phyloP scores from a whole-genome alignment of 2,888 invertebrate species.

The Hypolimnas misippus region DNA sequence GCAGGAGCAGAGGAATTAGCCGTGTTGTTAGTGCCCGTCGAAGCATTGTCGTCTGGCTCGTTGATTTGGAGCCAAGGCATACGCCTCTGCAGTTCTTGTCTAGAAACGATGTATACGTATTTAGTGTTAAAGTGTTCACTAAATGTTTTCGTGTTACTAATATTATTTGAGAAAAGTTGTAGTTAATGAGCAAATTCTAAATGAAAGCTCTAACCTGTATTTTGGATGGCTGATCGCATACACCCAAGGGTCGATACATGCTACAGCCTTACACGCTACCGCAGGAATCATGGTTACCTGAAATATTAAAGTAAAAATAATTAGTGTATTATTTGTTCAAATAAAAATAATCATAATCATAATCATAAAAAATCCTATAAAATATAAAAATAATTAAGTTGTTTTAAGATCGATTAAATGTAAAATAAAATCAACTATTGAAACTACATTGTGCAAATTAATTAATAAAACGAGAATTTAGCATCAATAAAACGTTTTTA shows the following conservation, averaged over 20 bases:
- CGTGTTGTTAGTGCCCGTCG: conserved; percentile 81
- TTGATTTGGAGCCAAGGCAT: conserved; percentile 91
- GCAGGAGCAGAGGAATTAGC: conserved; percentile 67
- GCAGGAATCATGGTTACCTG: conserved; percentile 94
- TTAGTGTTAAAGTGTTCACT: not conserved
- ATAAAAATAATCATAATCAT: no score
- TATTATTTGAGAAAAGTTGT: not conserved
- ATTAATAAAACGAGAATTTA: no score
- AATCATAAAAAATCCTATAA: no score
- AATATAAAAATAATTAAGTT: no score
- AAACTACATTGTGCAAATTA: no score
- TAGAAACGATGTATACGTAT: conserved; percentile 51
- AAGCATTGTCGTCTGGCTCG: conserved; percentile 85
- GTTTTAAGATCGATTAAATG: no score
- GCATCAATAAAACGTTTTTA: not conserved
- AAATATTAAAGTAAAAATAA: conserved; percentile 19
- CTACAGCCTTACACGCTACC: conserved; percentile 93
- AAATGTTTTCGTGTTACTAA: not conserved
- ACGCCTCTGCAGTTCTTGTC: conserved; percentile 90
- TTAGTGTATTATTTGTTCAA: not conserved
- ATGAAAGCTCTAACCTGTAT: conserved; percentile 87
- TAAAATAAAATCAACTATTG: no score
- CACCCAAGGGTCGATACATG: conserved; percentile 95
- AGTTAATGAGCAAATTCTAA: conserved; percentile 2
- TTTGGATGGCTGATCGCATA: conserved; percentile 96